Conservation (phyloP, 64 coral and sea anemone species). For the Stichodactyla helianthus region DNA sequence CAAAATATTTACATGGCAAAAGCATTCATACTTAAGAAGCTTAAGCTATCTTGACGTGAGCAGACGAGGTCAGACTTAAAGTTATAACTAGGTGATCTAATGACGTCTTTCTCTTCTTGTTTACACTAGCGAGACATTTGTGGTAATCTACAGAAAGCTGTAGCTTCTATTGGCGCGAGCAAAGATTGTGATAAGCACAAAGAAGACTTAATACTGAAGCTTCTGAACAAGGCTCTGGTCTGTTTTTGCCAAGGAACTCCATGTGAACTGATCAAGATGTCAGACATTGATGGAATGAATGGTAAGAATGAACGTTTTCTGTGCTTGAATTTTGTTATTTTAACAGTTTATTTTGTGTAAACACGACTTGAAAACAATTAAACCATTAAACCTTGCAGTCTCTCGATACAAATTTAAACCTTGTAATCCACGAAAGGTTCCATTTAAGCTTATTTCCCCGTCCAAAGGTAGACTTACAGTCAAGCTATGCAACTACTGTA, state of each 20-base stretch:
- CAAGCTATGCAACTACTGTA: too few relatives aligned
- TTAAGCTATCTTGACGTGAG: background rate
- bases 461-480: too few relatives aligned
- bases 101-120: background rate
- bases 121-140: constrained; percentile 44
- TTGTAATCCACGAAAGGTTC: too few relatives aligned
- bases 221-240: constrained; percentile 71
- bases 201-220: constrained; percentile 37
- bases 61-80: background rate
- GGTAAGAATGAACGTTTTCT: background rate
- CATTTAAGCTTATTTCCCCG: too few relatives aligned
- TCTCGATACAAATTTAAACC: background rate
- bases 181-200: constrained; percentile 31
- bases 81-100: background rate
- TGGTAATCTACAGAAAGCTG: constrained; percentile 60
- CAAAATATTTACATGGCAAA: too few relatives aligned
- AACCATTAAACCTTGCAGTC: background rate
- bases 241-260: constrained; percentile 52
- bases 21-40: background rate
- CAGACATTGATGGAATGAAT: background rate
- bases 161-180: constrained; percentile 55
- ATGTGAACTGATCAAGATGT: constrained; percentile 16
- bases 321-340: background rate
- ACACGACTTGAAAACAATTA: background rate
- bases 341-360: background rate